Conservation (phyloP, 2,113 vertebrate genomes). For the Calyptommatus sinebrachiatus region DNA sequence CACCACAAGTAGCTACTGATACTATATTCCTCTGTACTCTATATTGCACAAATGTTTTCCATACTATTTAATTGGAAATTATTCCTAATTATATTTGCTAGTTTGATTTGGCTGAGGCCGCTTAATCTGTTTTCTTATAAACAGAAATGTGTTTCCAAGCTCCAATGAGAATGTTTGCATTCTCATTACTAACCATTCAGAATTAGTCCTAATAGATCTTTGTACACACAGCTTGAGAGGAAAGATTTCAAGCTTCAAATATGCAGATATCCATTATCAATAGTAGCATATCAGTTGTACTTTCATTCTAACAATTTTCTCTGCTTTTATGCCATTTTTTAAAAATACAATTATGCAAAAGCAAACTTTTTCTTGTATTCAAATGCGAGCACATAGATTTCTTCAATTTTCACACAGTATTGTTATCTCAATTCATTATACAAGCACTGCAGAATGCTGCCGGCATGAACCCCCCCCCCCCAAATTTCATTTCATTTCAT, state of each 20-base stretch:
- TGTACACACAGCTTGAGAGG: slow-evolving; percentile 1
- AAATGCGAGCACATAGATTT: background rate
- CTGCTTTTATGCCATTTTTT: slow-evolving; percentile 4
- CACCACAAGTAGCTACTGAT: no score
- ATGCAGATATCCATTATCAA: background rate
- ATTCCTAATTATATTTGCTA: background rate
- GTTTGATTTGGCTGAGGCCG: background rate
- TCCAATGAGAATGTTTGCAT: background rate
- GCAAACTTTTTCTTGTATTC: background rate
- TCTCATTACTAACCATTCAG: background rate
- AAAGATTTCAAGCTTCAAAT: background rate
- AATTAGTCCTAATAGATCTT: background rate
- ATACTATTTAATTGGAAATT: background rate
- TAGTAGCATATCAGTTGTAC: background rate
- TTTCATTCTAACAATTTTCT: background rate
- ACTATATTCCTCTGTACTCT: no score
- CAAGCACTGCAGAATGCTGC: background rate
- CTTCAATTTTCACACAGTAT: slow-evolving; percentile 14
- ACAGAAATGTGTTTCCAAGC: background rate
- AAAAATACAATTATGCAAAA: background rate
- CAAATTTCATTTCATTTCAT: slow-evolving; percentile 1
- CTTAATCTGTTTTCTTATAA: background rate
- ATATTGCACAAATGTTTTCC: background rate
- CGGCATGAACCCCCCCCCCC: slow-evolving; percentile 4
- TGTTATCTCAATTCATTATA: background rate